Conservation (phyloP, 2,888 invertebrate species). For the Clunio marinus region DNA sequence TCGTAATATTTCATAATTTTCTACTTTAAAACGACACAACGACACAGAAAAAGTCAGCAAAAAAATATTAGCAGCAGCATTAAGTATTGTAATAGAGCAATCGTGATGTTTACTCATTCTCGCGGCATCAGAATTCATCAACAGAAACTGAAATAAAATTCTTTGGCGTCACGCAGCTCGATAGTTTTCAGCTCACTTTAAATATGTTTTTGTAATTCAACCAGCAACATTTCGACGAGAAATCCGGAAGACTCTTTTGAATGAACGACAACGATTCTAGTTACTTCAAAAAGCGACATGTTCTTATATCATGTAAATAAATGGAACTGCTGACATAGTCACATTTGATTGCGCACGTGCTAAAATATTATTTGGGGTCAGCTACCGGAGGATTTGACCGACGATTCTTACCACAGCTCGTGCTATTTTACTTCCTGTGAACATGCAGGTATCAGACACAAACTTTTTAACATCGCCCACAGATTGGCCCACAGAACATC, state of each 20-base stretch:
- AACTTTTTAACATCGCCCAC: background rate
- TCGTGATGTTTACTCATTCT: slow-evolving; percentile 27
- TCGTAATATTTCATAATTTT: too few relatives aligned
- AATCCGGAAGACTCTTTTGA: background rate
- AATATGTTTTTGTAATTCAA: slow-evolving; percentile 5
- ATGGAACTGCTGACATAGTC: too few relatives aligned
- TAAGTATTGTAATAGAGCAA: background rate
- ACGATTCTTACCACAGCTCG: background rate
- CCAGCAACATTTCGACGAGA: background rate
- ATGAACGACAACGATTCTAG: too few relatives aligned
- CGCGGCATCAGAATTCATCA: slow-evolving; percentile 13
- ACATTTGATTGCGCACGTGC: background rate
- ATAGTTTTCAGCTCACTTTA: background rate
- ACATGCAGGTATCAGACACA: background rate
- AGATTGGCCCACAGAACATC: background rate
- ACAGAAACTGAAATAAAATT: slow-evolving; percentile 13
- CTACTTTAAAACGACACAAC: background rate
- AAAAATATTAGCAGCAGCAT: too few relatives aligned
- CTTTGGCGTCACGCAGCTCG: slow-evolving; percentile 16
- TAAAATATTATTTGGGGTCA: background rate
- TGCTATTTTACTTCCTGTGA: background rate
- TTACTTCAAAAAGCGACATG: too few relatives aligned
- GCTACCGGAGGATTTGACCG: too few relatives aligned
- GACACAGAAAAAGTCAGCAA: background rate
- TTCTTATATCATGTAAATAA: too few relatives aligned